A percentile compares a stretch with the other conserved stretches of the same genome.
These are phyloP conservation scores for Tympanoctomys barrerae DNA, from an alignment of 2,797 vertebrate species.

Conservation along the genomic window DNA sequence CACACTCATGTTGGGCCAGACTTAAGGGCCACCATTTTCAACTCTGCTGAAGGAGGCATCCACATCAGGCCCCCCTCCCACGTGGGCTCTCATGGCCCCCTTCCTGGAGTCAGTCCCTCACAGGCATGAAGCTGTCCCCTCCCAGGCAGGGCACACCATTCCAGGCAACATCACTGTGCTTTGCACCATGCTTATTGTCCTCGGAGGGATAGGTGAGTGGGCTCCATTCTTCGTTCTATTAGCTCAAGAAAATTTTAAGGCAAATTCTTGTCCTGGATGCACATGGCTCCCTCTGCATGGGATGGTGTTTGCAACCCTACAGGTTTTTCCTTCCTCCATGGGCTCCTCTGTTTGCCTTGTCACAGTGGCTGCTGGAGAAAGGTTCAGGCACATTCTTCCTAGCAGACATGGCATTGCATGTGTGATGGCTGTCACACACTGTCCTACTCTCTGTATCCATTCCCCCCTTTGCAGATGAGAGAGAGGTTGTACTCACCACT, in stretches of 20 bases:
- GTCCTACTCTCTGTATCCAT: neutral
- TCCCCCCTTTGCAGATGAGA: neutral
- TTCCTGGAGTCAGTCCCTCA: neutral
- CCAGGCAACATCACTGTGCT: neutral
- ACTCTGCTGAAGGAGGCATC: neutral
- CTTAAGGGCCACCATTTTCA: neutral
- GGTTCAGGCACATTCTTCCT: neutral
- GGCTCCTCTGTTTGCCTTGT: neutral
- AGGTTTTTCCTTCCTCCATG: accelerated
- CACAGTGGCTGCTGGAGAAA: neutral
- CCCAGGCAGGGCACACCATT: accelerated
- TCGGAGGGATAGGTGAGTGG: slow-evolving; percentile 11
- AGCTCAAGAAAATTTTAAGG: slow-evolving; percentile 38
- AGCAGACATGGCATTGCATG: neutral
- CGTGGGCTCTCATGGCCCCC: neutral
- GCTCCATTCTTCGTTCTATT: neutral
- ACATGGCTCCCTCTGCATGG: neutral
- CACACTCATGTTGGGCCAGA: neutral
- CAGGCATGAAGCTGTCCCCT: neutral
- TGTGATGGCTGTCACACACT: neutral
- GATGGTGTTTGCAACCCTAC: neutral
- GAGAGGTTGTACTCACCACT: neutral
- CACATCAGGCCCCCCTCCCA: neutral
- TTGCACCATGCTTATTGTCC: neutral
- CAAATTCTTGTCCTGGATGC: neutral